Evolutionary conservation across 1,140 invertebrate genomes (phyloP), one percentile per base, ranked within the genome.

Genomic region (Drosophila lacteicornis): DNA sequence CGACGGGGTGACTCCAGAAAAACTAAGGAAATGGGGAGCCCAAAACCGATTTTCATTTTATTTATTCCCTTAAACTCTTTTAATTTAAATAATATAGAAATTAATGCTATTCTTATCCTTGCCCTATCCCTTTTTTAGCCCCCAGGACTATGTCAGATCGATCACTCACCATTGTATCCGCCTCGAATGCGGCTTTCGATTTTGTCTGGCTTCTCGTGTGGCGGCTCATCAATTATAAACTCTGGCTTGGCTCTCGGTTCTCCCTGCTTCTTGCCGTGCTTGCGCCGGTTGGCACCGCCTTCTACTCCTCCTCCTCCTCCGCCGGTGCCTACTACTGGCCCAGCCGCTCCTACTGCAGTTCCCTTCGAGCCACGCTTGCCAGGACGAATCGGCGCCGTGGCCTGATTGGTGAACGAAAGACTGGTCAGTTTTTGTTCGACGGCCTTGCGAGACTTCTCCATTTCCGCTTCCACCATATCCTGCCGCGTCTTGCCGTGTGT

Each of bases 1-100:
- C 84, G 84, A 7, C 75, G 81, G 0, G 85, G 78, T 2, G 83
- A 84, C 15, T 87, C 62, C 8, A 75, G 27, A 2, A 8, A 19
- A 3, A 46, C 61, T 58, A 40, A 36, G 13, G 1, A 43, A 40
- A 46, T 15, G 1, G 17, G 6, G 6, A 46, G 36, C n/a, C 50
- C 50, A 6, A 13, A 19, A 38, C 15, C 2, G 12, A 19, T 55
- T 15, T 33, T 15, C 13, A 13, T 13, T 38, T 38, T 4, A 11
- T 36, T 2, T 33, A 33, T 8, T 33, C 33, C 33, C 11, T 36
- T 11, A 36, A 36, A 11, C 3, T 11, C 9, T 17, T 17, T 51
- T 1, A 17, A 51, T 12, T 1, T 2, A 5, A 50, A 36, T 36
- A 36, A 11, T 11, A 11, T 12, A 36, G 33, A 17, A 12, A 11